A percentile compares a stretch with the other conserved stretches of the same genome.
Evolutionary conservation across 2,113 vertebrate species (phyloP).

Genomic region (Piaya cayana): DNA sequence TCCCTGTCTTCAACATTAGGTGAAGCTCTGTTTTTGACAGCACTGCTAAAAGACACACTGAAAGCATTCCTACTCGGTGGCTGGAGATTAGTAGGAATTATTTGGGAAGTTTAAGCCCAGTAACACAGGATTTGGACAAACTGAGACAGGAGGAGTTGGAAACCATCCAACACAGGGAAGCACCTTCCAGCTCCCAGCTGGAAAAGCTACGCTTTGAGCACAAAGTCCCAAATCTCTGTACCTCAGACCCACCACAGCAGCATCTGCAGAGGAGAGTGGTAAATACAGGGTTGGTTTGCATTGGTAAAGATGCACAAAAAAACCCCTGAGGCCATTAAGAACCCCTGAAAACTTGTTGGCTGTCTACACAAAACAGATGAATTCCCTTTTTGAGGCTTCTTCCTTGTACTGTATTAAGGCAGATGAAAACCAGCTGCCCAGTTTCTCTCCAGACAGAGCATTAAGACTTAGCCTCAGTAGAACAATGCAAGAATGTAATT

Average conservation of each 20-base stretch:
- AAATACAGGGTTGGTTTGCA: not conserved
- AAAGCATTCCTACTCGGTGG: accelerated
- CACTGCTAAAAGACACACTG: not conserved
- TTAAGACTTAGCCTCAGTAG: not conserved
- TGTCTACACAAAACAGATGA: not conserved
- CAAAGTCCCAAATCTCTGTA: accelerated
- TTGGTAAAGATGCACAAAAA: accelerated
- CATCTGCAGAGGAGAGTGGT: accelerated
- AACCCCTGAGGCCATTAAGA: not conserved
- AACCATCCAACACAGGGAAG: not conserved
- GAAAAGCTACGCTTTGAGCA: accelerated
- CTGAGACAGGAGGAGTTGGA: not conserved
- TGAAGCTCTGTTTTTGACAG: not conserved
- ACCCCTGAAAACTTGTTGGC: not conserved
- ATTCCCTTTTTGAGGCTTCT: not conserved
- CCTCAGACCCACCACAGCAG: not conserved
- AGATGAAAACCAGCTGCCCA: constrained; percentile 45
- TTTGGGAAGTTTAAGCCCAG: not conserved
- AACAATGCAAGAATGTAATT: constrained; percentile 2
- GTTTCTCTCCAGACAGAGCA: not conserved
- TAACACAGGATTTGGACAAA: not conserved
- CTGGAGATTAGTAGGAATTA: not conserved
- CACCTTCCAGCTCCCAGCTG: not conserved
- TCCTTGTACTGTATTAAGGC: not conserved
- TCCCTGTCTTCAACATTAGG: not conserved